A percentile compares a stretch with the other conserved stretches of the same genome.
These are phyloP conservation scores for Vesta saturnalis DNA, from an alignment of 2,888 invertebrate genomes.

Conservation along the genomic window DNA sequence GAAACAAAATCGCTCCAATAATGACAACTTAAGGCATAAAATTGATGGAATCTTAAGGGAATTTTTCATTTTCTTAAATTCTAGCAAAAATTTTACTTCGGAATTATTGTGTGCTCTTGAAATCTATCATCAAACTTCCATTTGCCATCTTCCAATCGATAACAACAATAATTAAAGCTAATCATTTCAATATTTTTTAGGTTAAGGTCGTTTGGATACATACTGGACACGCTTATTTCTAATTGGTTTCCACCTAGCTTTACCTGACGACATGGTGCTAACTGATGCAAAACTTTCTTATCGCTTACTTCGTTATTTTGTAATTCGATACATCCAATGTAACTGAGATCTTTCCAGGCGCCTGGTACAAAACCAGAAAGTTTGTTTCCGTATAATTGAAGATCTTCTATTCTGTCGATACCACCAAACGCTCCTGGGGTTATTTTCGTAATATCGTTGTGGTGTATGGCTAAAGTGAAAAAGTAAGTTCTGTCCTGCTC, in stretches of 20 bases:
- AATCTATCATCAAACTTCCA: slow-evolving; percentile 26
- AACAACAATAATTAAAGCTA: slow-evolving; percentile 23
- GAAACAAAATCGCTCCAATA: no score
- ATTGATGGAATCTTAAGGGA: background rate
- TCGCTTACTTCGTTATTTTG: slow-evolving; percentile 24
- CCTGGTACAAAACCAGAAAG: slow-evolving; percentile 8
- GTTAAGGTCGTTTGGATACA: slow-evolving; percentile 20
- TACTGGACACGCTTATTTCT: slow-evolving; percentile 11
- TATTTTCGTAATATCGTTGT: slow-evolving; percentile 23
- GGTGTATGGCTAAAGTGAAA: slow-evolving; percentile 18
- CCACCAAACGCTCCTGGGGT: slow-evolving; percentile 28
- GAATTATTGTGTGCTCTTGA: slow-evolving; percentile 9
- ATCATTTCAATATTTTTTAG: slow-evolving; percentile 23
- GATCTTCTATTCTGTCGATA: slow-evolving; percentile 28
- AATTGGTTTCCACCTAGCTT: slow-evolving; percentile 25
- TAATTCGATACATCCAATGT: slow-evolving; percentile 19
- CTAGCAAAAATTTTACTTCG: background rate
- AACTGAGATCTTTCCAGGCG: slow-evolving; percentile 22
- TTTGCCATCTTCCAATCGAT: slow-evolving; percentile 15
- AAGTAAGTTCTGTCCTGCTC: slow-evolving; percentile 26
- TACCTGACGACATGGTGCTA: slow-evolving; percentile 23
- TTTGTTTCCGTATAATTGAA: slow-evolving; percentile 23
- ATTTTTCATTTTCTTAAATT: background rate
- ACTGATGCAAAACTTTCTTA: background rate
- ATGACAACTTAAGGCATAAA: no score